phyloP scores from a whole-genome alignment of 2,888 invertebrate species.

The Agonopterix arenella region DNA sequence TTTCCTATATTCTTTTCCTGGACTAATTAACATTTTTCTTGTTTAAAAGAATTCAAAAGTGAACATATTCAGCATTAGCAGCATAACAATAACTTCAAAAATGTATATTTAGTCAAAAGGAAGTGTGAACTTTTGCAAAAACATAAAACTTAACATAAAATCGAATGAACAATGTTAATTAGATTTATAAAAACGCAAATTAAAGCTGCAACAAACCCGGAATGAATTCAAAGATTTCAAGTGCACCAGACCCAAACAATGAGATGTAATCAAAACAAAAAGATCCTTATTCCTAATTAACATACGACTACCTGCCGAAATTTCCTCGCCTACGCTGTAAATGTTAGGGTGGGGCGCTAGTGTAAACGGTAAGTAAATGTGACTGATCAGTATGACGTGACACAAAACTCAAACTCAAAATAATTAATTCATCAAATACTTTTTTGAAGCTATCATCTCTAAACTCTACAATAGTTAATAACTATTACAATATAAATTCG shows the following conservation, averaged over 20 bases:
- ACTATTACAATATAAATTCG: too few species aligned
- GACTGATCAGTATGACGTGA: too few species aligned
- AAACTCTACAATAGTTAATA: too few species aligned
- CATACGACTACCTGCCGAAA: constrained; percentile 62
- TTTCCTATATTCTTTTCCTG: too few species aligned
- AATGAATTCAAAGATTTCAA: constrained; percentile 19
- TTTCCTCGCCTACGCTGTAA: constrained; percentile 58
- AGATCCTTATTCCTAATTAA: constrained; percentile 42
- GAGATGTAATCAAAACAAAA: constrained; percentile 37
- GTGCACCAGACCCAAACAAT: constrained; percentile 33
- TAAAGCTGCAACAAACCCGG: constrained; percentile 9
- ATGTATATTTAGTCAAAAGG: not conserved
- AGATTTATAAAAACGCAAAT: not conserved
- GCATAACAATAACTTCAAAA: too few species aligned
- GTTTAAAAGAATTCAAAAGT: too few species aligned
- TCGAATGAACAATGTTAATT: constrained; percentile 4
- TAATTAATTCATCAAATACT: too few species aligned
- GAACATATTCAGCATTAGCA: too few species aligned
- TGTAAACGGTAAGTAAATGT: constrained; percentile 16
- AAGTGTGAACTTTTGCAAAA: not conserved
- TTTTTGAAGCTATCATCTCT: too few species aligned
- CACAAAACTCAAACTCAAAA: too few species aligned
- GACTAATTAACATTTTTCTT: too few species aligned
- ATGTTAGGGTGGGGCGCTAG: constrained; percentile 15
- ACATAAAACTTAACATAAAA: not conserved